Evolutionary conservation across 37 sponge, comb jelly and placozoan species (phyloP).

Genomic region (Chondrosia reniformis): DNA sequence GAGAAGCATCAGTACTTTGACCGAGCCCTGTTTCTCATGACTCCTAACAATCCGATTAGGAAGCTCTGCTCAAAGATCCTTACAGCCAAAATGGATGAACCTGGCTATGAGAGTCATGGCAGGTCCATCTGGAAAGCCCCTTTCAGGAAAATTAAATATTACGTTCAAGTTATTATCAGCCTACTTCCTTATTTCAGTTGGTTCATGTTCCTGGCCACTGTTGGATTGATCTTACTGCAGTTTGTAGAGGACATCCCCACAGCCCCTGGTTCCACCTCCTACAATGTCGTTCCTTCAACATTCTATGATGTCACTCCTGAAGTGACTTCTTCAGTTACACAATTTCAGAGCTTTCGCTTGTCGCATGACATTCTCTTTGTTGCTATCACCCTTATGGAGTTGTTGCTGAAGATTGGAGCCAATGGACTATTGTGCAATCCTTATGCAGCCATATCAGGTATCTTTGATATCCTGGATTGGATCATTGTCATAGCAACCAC

Average conservation of each 20-base stretch:
- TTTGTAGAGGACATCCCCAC: constrained; percentile 28
- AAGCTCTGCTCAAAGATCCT: constrained; percentile 37
- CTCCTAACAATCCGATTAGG: constrained; percentile 51
- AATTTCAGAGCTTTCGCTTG: background rate
- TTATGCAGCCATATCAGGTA: constrained; percentile 50
- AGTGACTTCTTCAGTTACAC: no score
- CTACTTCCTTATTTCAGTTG: constrained; percentile 56
- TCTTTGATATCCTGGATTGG: constrained; percentile 70
- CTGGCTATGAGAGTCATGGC: background rate
- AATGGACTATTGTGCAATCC: constrained; percentile 69
- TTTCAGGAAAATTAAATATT: background rate
- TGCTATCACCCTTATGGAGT: constrained; percentile 35
- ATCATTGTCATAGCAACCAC: constrained; percentile 43
- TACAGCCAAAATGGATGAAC: constrained; percentile 20
- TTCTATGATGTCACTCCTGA: no score
- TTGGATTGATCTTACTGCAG: constrained; percentile 20
- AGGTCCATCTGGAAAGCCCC: background rate
- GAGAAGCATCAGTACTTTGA: constrained; percentile 64
- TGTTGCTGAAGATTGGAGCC: constrained; percentile 58
- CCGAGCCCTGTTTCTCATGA: constrained; percentile 57
- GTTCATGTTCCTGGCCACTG: constrained; percentile 50
- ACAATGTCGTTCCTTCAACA: no score
- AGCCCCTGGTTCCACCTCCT: background rate
- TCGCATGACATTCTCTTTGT: constrained; percentile 37
- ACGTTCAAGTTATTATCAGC: constrained; percentile 25